These are phyloP conservation scores for Drosophila yakuba DNA, from an alignment of 1,140 invertebrate genomes.

Conservation along the genomic window DNA sequence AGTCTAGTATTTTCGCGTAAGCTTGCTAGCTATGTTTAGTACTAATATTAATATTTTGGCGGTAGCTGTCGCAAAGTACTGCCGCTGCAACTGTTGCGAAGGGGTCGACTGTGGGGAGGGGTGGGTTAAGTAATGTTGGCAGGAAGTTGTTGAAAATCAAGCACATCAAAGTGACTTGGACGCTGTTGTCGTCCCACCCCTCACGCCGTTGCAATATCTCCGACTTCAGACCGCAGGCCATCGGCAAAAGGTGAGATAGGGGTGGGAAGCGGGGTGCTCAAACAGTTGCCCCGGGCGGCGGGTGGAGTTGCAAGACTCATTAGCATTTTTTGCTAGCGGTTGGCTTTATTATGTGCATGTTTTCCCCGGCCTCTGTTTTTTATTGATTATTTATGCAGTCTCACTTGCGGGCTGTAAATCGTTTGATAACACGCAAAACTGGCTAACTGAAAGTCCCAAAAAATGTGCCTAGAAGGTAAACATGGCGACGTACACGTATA, in stretches of 20 bases:
- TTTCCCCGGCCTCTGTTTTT: slow-evolving; percentile 47
- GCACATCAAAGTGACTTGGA: slow-evolving; percentile 77
- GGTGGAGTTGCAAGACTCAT: slow-evolving; percentile 52
- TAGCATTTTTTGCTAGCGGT: slow-evolving; percentile 74
- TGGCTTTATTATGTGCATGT: slow-evolving; percentile 66
- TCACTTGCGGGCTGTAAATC: slow-evolving; percentile 79
- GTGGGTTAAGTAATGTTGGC: slow-evolving; percentile 51
- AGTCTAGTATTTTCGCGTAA: too few relatives aligned
- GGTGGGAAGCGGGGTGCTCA: slow-evolving; percentile 4
- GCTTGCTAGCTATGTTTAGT: too few relatives aligned
- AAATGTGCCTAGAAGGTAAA: slow-evolving; percentile 34
- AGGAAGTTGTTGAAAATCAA: slow-evolving; percentile 81
- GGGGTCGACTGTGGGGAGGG: slow-evolving; percentile 6
- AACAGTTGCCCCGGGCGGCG: slow-evolving; percentile 19
- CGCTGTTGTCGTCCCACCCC: slow-evolving; percentile 13
- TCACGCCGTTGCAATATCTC: slow-evolving; percentile 23
- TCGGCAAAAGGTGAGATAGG: slow-evolving; percentile 10
- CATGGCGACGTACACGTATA: slow-evolving; percentile 6
- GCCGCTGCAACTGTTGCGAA: slow-evolving; percentile 50
- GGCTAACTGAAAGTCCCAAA: slow-evolving; percentile 77
- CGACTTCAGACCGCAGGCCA: slow-evolving; percentile 60
- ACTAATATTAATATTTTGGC: slow-evolving; percentile 7
- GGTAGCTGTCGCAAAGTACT: neutral
- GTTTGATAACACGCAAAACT: slow-evolving; percentile 80
- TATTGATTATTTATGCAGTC: slow-evolving; percentile 82